A percentile compares a stretch with the other conserved stretches of the same genome.
phyloP scores from a whole-genome alignment of 2,888 invertebrate species.

The Pogonocherus hispidulus region DNA sequence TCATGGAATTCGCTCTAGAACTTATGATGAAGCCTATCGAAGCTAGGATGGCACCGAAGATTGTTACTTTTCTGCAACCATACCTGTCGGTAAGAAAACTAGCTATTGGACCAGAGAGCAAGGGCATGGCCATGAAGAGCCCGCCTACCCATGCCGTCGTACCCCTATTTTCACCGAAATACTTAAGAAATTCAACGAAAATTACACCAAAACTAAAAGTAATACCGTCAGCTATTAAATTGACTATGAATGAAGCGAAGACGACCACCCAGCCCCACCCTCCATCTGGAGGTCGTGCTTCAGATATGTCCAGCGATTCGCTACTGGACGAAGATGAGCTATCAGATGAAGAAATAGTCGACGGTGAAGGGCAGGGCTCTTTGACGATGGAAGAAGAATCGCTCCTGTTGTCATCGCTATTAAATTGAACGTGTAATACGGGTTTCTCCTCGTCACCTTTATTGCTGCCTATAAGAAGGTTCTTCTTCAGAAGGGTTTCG shows the following conservation, averaged over 20 bases:
- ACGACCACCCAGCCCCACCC: slow-evolving; percentile 97
- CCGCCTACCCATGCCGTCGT: slow-evolving; percentile 93
- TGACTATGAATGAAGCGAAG: slow-evolving; percentile 89
- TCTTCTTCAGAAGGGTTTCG: slow-evolving; percentile 31
- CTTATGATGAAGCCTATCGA: slow-evolving; percentile 84
- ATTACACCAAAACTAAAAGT: slow-evolving; percentile 94
- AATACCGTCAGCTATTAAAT: slow-evolving; percentile 92
- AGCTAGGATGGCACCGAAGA: slow-evolving; percentile 83
- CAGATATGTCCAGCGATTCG: slow-evolving; percentile 76
- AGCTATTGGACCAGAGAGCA: slow-evolving; percentile 88
- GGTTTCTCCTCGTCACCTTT: slow-evolving; percentile 62
- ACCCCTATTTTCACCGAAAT: slow-evolving; percentile 87
- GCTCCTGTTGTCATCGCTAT: slow-evolving; percentile 67
- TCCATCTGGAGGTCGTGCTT: slow-evolving; percentile 85
- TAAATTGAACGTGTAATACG: slow-evolving; percentile 74
- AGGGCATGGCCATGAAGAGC: slow-evolving; percentile 91
- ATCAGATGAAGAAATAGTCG: slow-evolving; percentile 63
- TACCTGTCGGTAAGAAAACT: slow-evolving; percentile 86
- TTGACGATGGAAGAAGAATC: slow-evolving; percentile 48
- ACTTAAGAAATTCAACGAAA: slow-evolving; percentile 86
- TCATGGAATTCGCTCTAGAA: slow-evolving; percentile 82
- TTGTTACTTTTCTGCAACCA: slow-evolving; percentile 85
- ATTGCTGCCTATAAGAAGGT: slow-evolving; percentile 36
- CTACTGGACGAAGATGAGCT: slow-evolving; percentile 71
- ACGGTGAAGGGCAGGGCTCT: slow-evolving; percentile 49